A percentile compares a stretch with the other conserved stretches of the same genome.
phyloP scores from a whole-genome alignment of 2,113 vertebrate species.

The Machaerirhynchus nigripectus region DNA sequence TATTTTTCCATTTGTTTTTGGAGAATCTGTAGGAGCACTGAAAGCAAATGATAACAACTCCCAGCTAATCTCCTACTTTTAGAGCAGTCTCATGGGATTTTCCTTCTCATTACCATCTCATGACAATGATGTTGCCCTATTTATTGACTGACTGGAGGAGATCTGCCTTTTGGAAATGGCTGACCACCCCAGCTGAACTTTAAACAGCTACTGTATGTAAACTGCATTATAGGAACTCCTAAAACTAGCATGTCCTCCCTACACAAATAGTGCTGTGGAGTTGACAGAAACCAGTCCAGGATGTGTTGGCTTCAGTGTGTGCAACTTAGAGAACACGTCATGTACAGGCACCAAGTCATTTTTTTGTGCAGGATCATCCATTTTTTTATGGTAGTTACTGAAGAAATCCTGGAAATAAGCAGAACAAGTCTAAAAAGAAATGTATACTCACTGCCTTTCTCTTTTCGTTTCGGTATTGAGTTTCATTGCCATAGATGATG shows the following conservation, averaged over 20 bases:
- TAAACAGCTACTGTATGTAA: background rate
- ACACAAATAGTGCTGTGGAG: background rate
- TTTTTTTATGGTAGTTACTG: background rate
- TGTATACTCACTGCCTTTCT: background rate
- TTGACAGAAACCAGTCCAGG: background rate
- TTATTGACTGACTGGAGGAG: background rate
- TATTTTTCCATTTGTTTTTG: constrained; percentile 37
- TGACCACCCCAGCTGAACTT: background rate
- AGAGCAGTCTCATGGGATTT: background rate
- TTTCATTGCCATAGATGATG: background rate
- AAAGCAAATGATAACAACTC: background rate
- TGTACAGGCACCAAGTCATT: background rate
- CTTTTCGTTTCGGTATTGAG: background rate
- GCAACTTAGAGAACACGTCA: background rate
- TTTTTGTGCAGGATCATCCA: background rate
- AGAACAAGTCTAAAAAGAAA: background rate
- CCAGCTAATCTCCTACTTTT: background rate
- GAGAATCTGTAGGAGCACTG: background rate
- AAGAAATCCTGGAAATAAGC: background rate
- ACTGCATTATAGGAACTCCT: background rate
- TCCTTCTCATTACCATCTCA: background rate
- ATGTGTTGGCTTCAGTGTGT: background rate
- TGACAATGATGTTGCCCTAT: background rate
- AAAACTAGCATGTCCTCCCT: background rate
- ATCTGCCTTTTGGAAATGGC: background rate